phyloP scores from a whole-genome alignment of 2,888 invertebrate species.

The Urechis unicinctus region DNA sequence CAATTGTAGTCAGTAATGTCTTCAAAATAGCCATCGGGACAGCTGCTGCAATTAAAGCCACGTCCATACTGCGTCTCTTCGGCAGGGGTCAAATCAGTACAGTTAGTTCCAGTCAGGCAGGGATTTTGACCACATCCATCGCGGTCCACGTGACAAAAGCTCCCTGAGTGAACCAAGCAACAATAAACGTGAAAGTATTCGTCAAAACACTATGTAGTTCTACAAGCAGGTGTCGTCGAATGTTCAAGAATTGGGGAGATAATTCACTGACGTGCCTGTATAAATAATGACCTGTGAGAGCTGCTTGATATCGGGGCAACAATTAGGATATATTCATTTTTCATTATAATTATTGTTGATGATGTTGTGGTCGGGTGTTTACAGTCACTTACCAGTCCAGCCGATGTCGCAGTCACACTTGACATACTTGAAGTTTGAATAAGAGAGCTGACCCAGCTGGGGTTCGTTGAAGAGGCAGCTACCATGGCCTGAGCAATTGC shows the following conservation, averaged over 20 bases:
- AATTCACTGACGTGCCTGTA: too few species aligned
- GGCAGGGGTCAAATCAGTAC: slow-evolving; percentile 4
- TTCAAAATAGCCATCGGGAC: slow-evolving; percentile 3
- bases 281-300: too few species aligned
- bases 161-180: background rate
- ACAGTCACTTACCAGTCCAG: background rate
- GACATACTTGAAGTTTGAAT: background rate
- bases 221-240: too few species aligned
- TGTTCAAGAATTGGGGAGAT: too few species aligned
- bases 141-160: slow-evolving; percentile 2
- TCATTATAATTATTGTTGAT: too few species aligned
- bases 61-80: background rate
- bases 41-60: slow-evolving; percentile 7
- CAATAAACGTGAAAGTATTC: too few species aligned
- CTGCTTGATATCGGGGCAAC: too few species aligned
- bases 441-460: background rate
- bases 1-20: slow-evolving; percentile 1
- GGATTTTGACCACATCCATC: slow-evolving; percentile 6
- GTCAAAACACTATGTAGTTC: too few species aligned
- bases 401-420: background rate
- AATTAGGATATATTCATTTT: too few species aligned
- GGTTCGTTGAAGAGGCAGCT: background rate
- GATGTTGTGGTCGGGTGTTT: too few species aligned
- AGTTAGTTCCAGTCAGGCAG: slow-evolving; percentile 5
- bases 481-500: background rate